Conservation (phyloP, 2,888 invertebrate species). For the Eudemis profundana region DNA sequence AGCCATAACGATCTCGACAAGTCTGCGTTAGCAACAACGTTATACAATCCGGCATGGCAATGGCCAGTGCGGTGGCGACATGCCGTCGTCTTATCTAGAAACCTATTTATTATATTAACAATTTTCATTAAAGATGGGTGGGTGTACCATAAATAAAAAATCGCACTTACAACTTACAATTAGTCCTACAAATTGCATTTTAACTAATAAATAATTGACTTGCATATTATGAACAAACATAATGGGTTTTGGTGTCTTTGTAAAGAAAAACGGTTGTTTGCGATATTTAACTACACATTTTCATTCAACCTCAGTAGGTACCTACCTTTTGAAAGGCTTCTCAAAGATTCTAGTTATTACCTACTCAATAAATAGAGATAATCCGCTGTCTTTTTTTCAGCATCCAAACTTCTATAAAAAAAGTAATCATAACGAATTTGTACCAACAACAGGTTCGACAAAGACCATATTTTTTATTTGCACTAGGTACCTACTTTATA, state of each 20-base stretch:
- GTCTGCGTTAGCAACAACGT: conserved; percentile 23
- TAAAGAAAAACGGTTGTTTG: too few relatives aligned
- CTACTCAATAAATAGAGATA: too few relatives aligned
- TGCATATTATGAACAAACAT: background rate
- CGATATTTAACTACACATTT: background rate
- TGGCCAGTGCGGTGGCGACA: conserved; percentile 70
- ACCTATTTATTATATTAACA: conserved; percentile 41
- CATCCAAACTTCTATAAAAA: too few relatives aligned
- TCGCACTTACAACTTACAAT: background rate
- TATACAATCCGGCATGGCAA: conserved; percentile 54
- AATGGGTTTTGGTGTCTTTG: too few relatives aligned
- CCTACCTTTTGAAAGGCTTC: too few relatives aligned
- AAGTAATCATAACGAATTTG: too few relatives aligned
- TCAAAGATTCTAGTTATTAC: too few relatives aligned
- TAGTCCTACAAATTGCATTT: background rate
- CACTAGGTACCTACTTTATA: too few relatives aligned
- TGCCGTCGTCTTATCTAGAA: conserved; percentile 71
- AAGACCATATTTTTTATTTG: too few relatives aligned
- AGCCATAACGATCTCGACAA: conserved; percentile 41
- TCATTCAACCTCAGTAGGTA: too few relatives aligned
- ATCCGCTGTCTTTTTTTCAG: too few relatives aligned
- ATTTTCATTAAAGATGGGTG: conserved; percentile 18
- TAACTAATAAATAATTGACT: background rate
- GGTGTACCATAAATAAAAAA: conserved; percentile 23
- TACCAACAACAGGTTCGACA: too few relatives aligned